These are phyloP conservation scores for Phenacoccus solenopsis DNA, from an alignment of 1,140 invertebrate genomes.

Conservation along the genomic window DNA sequence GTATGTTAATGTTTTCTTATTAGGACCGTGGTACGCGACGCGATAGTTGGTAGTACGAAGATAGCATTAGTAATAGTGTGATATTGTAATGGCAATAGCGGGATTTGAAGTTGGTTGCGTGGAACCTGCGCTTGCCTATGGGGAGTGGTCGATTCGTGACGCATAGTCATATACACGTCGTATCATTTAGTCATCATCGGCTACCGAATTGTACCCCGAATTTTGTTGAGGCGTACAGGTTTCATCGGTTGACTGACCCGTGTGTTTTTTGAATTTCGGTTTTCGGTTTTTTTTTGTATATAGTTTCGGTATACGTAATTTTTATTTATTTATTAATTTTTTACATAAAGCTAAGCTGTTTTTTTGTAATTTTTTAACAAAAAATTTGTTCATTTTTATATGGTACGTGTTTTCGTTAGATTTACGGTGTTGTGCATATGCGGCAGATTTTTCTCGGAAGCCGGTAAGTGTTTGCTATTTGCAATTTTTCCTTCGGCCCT, in stretches of 20 bases:
- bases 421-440: background rate
- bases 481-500: background rate
- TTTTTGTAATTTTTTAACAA: background rate
- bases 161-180: slow-evolving; percentile 12
- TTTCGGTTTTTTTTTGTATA: background rate
- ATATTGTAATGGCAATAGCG: background rate
- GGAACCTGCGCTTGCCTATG: slow-evolving; percentile 15
- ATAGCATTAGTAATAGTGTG: background rate
- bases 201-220: slow-evolving; percentile 7
- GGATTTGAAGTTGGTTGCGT: slow-evolving; percentile 5
- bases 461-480: background rate
- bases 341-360: background rate
- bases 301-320: slow-evolving; percentile 10
- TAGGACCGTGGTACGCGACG: background rate
- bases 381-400: background rate
- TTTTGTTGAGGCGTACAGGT: slow-evolving; percentile 6
- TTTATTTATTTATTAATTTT: slow-evolving; percentile 4
- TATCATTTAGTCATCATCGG: background rate
- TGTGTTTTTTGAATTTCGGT: slow-evolving; percentile 1
- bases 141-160: slow-evolving; percentile 15
- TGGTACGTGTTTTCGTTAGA: background rate
- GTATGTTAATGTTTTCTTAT: background rate
- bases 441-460: background rate
- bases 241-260: slow-evolving; percentile 14
- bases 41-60: background rate